phyloP scores from a whole-genome alignment of 2,113 vertebrate genomes.

The Chionis minor region DNA sequence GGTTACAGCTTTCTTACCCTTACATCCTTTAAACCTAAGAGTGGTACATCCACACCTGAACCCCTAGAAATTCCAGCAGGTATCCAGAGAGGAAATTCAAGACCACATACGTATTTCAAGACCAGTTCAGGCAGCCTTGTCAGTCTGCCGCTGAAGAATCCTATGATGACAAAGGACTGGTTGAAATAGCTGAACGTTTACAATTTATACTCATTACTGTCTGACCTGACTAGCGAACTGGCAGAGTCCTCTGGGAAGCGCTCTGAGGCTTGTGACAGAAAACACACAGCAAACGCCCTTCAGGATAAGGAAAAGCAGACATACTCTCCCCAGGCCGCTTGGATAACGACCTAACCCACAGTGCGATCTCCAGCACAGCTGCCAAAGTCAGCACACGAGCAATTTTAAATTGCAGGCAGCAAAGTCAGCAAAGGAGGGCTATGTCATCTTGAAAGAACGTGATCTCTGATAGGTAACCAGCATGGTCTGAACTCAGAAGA shows the following conservation, averaged over 20 bases:
- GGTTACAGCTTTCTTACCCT: neutral
- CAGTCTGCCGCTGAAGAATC: neutral
- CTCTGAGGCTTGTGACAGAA: neutral
- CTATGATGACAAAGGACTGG: neutral
- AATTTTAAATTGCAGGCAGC: neutral
- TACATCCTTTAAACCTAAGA: neutral
- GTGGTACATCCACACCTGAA: neutral
- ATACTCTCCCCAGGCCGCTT: neutral
- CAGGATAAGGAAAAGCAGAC: neutral
- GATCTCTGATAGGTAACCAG: neutral
- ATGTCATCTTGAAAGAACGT: neutral
- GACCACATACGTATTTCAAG: neutral
- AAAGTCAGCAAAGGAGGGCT: neutral
- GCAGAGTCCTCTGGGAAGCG: neutral
- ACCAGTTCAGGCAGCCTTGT: neutral
- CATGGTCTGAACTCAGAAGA: neutral
- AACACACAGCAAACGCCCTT: fast-evolving
- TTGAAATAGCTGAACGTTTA: neutral
- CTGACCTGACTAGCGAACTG: neutral
- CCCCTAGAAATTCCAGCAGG: neutral
- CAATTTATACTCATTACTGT: neutral
- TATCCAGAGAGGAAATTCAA: neutral
- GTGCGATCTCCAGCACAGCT: neutral
- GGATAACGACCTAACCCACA: neutral
- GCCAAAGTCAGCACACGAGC: neutral